Percentiles rank a stretch among this genome's conserved stretches.
These are phyloP conservation scores for Hemitrygon akajei DNA, from an alignment of 2,797 vertebrate species.

Conservation along the genomic window DNA sequence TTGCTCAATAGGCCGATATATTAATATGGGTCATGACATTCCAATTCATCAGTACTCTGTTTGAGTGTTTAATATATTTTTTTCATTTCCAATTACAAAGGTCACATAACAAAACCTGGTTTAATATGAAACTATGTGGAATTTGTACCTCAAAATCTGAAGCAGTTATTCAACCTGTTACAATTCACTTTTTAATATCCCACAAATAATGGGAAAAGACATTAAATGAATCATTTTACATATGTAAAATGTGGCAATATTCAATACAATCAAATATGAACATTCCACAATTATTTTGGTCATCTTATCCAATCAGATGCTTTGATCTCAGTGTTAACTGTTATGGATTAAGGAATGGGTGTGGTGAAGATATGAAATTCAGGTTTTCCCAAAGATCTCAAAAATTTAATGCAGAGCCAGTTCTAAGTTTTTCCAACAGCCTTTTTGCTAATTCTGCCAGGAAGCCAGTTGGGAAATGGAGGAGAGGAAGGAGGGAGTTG, in stretches of 20 bases:
- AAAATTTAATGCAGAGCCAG: not conserved
- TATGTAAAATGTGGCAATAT: not conserved
- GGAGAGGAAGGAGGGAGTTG: no score
- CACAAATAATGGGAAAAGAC: not conserved
- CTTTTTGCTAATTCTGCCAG: not conserved
- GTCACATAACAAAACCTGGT: conserved; percentile 2
- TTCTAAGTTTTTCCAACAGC: not conserved
- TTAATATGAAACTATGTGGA: conserved; percentile 15
- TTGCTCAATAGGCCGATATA: conserved; percentile 45
- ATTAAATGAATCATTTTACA: not conserved
- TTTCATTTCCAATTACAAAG: not conserved
- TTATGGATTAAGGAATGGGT: not conserved
- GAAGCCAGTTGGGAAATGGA: no score
- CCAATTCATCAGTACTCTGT: conserved; percentile 38
- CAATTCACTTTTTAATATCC: not conserved
- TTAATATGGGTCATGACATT: conserved; percentile 36
- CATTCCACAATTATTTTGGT: not conserved
- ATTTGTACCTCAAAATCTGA: not conserved
- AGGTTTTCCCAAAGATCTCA: not conserved
- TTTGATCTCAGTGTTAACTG: not conserved
- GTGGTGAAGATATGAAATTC: not conserved
- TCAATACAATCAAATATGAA: not conserved
- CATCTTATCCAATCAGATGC: not conserved
- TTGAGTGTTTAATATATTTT: conserved; percentile 11
- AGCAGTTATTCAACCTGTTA: not conserved